Evolutionary conservation across 2,797 vertebrate species (phyloP), one percentile per base, ranked within the genome.

Genomic region (Pelobates cultripes): DNA sequence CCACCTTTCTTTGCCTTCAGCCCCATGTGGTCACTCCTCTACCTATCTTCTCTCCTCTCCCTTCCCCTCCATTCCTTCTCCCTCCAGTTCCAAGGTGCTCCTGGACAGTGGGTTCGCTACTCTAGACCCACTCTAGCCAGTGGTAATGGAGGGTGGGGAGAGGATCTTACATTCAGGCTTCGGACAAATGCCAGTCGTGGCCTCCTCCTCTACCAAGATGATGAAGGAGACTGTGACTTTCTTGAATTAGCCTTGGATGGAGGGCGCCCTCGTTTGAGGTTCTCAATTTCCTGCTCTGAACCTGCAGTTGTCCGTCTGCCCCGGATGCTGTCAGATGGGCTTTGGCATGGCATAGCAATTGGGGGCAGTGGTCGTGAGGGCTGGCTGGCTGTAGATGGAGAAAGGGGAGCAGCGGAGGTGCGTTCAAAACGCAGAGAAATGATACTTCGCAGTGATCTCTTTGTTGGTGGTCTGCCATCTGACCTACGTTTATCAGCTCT

Each of bases 221-320:
- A 99, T 7, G 97, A 97, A 0, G 97, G 97, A 12, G 95, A 98
- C 94, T 99, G 97, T 0, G 97, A 98, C 91, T 99, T 98, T 90
- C 85, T 99, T 92, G 97, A 98, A 92, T 94, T 98, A 41, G 89
- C 97, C 75, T 88, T 99, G 9, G 89, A 89, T 3, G 96, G 95
- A 0, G 96, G 97, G 4, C 93, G 95, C 2, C 92, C 97, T 45
- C 93, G 96, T 45, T 87, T 98, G 81, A 96, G 95, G 83, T 98
- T 97, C 85, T 95, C 96, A 83, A 96, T 98, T 77, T 97, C 97
- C 75, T 98, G 97, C 10, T 96, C 95, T 0, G 97, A 97, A 77
- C 96, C 97, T 0, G 97, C 97, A 78, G 92, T 94, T 3, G 84
- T 98, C 82, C 94, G 95, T 81, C 92, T 94, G 2, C 95, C 97